Evolutionary conservation across 2,888 invertebrate species (phyloP).

Genomic region (Tricholauxania praeusta): DNA sequence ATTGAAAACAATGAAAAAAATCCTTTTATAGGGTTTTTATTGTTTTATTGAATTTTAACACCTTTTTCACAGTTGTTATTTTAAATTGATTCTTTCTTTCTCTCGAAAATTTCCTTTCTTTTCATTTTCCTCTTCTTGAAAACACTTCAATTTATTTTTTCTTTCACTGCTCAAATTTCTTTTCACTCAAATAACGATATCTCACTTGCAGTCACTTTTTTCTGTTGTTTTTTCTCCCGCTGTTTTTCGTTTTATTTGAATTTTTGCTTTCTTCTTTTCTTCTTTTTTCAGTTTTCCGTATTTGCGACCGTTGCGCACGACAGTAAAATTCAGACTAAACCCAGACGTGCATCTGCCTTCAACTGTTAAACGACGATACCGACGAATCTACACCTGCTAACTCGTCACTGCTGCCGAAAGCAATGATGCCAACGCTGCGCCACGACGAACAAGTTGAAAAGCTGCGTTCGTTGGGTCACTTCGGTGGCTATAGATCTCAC

Average conservation of each 20-base stretch:
- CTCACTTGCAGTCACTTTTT: slow-evolving; percentile 19
- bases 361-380: slow-evolving; percentile 18
- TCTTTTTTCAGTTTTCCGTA: slow-evolving; percentile 44
- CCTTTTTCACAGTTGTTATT: slow-evolving; percentile 13
- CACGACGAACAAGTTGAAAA: slow-evolving; percentile 27
- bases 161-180: too few species aligned
- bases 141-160: slow-evolving; percentile 9
- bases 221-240: slow-evolving; percentile 25
- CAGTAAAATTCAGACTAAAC: slow-evolving; percentile 47
- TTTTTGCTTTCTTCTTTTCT: neutral
- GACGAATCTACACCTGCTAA: neutral
- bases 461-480: slow-evolving; percentile 39
- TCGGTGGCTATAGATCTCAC: too few species aligned
- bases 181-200: slow-evolving; percentile 1
- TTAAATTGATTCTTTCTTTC: slow-evolving; percentile 6
- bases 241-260: slow-evolving; percentile 14
- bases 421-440: too few species aligned
- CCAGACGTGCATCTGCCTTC: slow-evolving; percentile 22
- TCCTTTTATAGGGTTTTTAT: neutral
- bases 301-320: slow-evolving; percentile 59
- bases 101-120: neutral
- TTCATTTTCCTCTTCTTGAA: neutral
- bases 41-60: slow-evolving; percentile 13
- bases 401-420: too few species aligned
- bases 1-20: too few species aligned